These are phyloP conservation scores for Cyanoliseus patagonus DNA, from an alignment of 2,113 vertebrate genomes.

Conservation along the genomic window DNA sequence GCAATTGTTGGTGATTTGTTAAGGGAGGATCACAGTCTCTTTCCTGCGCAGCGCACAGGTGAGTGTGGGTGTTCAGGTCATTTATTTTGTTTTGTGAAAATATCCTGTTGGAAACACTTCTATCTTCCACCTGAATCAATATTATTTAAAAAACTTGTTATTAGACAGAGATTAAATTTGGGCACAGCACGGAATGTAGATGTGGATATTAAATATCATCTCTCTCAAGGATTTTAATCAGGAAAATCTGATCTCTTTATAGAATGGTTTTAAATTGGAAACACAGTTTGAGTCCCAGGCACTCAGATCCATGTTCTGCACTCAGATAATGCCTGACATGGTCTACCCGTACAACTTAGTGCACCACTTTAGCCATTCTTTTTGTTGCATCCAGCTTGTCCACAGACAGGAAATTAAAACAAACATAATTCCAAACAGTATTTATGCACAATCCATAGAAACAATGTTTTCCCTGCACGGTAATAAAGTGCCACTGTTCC, in stretches of 20 bases:
- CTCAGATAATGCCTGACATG: not conserved
- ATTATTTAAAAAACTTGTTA: conserved; percentile 6
- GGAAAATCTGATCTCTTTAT: conserved; percentile 38
- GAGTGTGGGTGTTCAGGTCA: not conserved
- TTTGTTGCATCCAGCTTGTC: not conserved
- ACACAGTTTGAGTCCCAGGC: not conserved
- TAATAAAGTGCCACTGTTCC: conserved; percentile 18
- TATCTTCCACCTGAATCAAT: not conserved
- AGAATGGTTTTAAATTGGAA: conserved; percentile 38
- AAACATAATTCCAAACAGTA: not conserved
- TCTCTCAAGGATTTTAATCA: conserved; percentile 47
- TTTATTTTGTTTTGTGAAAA: not conserved
- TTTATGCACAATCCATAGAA: conserved; percentile 36
- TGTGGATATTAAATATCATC: conserved; percentile 43
- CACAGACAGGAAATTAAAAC: conserved; percentile 61
- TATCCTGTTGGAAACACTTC: not conserved
- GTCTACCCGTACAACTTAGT: not conserved
- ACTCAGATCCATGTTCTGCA: not conserved
- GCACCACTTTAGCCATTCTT: not conserved
- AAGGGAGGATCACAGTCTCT: not conserved
- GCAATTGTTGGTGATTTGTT: not conserved
- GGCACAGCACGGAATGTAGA: not conserved
- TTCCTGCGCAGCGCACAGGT: not conserved
- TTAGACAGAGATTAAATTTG: conserved; percentile 36
- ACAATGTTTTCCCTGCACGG: not conserved